Conservation (phyloP, 2,888 invertebrate genomes). For the Mesorhabditis spiculigera region DNA sequence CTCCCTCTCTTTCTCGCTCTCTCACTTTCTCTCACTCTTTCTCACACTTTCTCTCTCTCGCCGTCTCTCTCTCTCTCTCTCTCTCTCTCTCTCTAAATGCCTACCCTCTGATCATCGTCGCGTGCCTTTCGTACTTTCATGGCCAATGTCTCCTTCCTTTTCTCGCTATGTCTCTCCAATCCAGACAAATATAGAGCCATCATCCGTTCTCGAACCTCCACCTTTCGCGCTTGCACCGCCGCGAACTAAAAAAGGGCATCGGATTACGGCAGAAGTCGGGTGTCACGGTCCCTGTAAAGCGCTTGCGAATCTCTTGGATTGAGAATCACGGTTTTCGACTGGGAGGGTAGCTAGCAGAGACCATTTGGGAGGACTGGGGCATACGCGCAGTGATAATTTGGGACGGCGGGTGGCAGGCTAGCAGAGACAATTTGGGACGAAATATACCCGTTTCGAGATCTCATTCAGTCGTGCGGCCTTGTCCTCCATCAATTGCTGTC, state of each 20-base stretch:
- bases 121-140: constrained; percentile 86
- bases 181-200: constrained; percentile 61
- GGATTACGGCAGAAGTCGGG: constrained; percentile 16
- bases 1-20: no score
- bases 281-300: no score
- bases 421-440: background rate
- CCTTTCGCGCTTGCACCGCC: constrained; percentile 74
- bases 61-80: no score
- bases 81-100: background rate
- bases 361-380: no score
- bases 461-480: constrained; percentile 81
- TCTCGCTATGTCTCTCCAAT: constrained; percentile 78
- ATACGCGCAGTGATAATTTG: no score
- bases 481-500: constrained; percentile 78
- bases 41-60: no score
- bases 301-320: no score
- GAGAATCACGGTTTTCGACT: no score
- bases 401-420: no score
- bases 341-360: no score
- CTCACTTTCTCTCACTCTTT: no score
- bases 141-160: constrained; percentile 72
- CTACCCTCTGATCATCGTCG: constrained; percentile 86
- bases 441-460: constrained; percentile 76
- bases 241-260: constrained; percentile 62
- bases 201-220: constrained; percentile 77